These are phyloP conservation scores for Didymodactylos carnosus DNA, from an alignment of 2,888 invertebrate genomes.

Conservation along the genomic window DNA sequence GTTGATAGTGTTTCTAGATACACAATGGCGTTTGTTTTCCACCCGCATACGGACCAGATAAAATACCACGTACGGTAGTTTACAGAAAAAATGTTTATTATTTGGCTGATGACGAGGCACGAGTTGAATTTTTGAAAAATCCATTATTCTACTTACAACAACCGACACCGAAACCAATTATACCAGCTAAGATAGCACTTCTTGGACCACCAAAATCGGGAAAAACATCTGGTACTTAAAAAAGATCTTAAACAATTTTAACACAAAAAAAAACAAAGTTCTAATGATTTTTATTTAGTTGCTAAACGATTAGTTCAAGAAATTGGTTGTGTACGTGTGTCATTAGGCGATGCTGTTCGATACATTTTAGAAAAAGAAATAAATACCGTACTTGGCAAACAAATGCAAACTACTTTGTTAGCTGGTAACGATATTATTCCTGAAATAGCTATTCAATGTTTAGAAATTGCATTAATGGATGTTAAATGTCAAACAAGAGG, in stretches of 20 bases:
- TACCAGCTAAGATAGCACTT: conserved; percentile 31
- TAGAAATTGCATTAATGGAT: conserved; percentile 29
- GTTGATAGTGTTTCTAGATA: conserved; percentile 19
- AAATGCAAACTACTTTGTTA: not conserved
- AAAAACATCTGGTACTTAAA: conserved; percentile 29
- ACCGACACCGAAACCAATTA: conserved; percentile 29
- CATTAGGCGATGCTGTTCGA: conserved; percentile 30
- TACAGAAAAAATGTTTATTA: conserved; percentile 11
- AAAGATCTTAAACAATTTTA: conserved; percentile 17
- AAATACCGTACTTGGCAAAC: conserved; percentile 22
- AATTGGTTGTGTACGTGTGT: conserved; percentile 29
- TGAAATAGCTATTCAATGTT: conserved; percentile 28
- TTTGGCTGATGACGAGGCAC: conserved; percentile 6
- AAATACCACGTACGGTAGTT: conserved; percentile 1
- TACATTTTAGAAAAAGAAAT: conserved; percentile 25
- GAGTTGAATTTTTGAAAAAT: conserved; percentile 27
- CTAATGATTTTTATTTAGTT: conserved; percentile 24
- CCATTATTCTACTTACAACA: conserved; percentile 28
- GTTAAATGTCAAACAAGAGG: conserved; percentile 31
- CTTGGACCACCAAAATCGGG: conserved; percentile 35
- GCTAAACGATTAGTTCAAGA: conserved; percentile 30
- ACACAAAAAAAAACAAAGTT: not conserved
- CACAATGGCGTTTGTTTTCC: conserved; percentile 30
- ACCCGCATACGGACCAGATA: conserved; percentile 24
- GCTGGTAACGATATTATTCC: conserved; percentile 17